Evolutionary conservation across 2,797 vertebrate genomes (phyloP), one percentile per base, ranked within the genome.

Genomic region (Vultur gryphus): DNA sequence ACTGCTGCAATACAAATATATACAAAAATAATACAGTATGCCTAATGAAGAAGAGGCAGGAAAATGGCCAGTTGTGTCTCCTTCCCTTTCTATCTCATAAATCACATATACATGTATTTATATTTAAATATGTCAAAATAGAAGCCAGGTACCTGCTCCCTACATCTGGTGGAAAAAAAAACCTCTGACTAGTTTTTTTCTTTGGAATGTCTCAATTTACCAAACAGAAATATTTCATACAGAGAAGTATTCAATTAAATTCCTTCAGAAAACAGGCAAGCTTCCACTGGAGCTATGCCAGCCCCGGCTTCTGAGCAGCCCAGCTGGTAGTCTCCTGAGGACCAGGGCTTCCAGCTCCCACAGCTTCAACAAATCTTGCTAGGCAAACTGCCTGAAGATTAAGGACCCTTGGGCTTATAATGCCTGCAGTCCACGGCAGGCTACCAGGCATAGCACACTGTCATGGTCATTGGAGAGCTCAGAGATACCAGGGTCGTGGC

Each of bases 211-310:
- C 84, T 95, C 75, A 81, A 87, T 94, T 83, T 92, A 94, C 76
- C 3, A 31, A 93, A 91, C 64, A 95, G 87, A 93, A 95, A 97
- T 13, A 52, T 77, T 95, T 95, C 52, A 94, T 75, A 71, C 67
- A 77, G 86, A 84, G n/a, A 77, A 95, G 24, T 64, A 92, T 87
- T 90, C 92, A 87, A 83, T 83, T 84, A 87, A 90, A 97, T 90
- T 94, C 90, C 90, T 95, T 80, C 1, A 28, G 91, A 96, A 97
- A 95, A 89, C n/a, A 83, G 81, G 84, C 80, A 90, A 76, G 48
- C 67, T 93, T 93, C 43, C 82, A 79, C 55, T 94, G 90, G 95
- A 95, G 49, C 26, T 51, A 37, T 13, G 95, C 96, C 96, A 96
- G 69, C 41, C 72, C 41, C 7, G 2, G 64, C 51, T 95, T 90